Percentiles rank a stretch among this genome's conserved stretches.
These are phyloP conservation scores for Monochamus alternatus DNA, from an alignment of 2,888 invertebrate species.

Conservation along the genomic window DNA sequence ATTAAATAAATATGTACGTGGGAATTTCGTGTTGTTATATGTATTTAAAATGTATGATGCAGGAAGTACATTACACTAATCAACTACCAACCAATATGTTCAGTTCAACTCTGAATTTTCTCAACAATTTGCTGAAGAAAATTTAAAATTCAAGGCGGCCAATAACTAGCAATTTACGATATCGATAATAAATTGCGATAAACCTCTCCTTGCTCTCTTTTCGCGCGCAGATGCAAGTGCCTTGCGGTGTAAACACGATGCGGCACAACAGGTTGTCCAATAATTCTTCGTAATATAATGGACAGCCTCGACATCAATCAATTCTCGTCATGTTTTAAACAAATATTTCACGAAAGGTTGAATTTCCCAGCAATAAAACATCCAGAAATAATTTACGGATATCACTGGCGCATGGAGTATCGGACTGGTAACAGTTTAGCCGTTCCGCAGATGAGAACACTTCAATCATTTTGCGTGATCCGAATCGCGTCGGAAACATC, in stretches of 20 bases:
- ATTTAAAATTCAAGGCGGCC: too few species aligned
- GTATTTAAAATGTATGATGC: too few species aligned
- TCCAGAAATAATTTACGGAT: conserved; percentile 24
- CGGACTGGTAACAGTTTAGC: conserved; percentile 32
- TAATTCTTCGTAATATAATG: neutral
- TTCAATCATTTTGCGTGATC: conserved; percentile 44
- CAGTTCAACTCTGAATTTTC: too few species aligned
- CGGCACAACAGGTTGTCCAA: conserved; percentile 23
- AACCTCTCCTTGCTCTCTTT: neutral
- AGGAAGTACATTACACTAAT: too few species aligned
- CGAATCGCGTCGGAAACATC: conserved; percentile 42
- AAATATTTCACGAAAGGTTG: conserved; percentile 26
- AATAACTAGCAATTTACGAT: too few species aligned
- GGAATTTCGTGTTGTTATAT: too few species aligned
- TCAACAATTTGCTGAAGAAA: too few species aligned
- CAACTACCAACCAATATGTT: too few species aligned
- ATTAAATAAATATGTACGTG: too few species aligned
- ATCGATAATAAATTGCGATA: neutral
- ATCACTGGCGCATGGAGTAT: conserved; percentile 11
- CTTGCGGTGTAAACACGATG: neutral
- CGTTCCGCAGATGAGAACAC: conserved; percentile 29
- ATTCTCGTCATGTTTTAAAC: neutral
- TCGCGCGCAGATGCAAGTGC: neutral
- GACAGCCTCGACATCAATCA: conserved; percentile 22
- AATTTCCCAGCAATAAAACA: conserved; percentile 21